phyloP scores from a whole-genome alignment of 2,888 invertebrate genomes.

The Drosophila quinaria region DNA sequence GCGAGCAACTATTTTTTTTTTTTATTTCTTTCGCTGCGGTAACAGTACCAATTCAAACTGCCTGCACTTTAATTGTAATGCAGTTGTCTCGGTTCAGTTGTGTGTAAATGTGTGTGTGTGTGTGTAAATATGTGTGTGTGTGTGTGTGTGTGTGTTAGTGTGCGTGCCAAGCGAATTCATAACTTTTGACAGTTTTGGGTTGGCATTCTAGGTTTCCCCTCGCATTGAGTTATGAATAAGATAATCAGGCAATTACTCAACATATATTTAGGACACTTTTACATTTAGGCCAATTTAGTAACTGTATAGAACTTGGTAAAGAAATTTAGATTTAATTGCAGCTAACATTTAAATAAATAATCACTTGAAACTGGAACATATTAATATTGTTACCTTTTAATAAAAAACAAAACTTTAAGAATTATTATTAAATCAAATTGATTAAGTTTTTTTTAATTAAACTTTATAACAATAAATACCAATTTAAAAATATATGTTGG shows the following conservation, averaged over 20 bases:
- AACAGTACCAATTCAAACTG: slow-evolving; percentile 43
- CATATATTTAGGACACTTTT: neutral
- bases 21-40: slow-evolving; percentile 37
- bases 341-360: too few relatives aligned
- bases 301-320: neutral
- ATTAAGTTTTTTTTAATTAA: too few relatives aligned
- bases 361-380: too few relatives aligned
- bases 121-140: slow-evolving; percentile 12
- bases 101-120: slow-evolving; percentile 9
- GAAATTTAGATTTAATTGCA: neutral
- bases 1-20: slow-evolving; percentile 22
- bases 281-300: too few relatives aligned
- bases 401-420: too few relatives aligned
- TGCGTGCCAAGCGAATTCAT: slow-evolving; percentile 62
- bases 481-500: too few relatives aligned
- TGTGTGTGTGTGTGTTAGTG: slow-evolving; percentile 12
- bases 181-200: slow-evolving; percentile 78
- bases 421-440: too few relatives aligned
- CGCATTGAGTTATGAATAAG: slow-evolving; percentile 31
- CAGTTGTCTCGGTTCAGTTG: slow-evolving; percentile 25
- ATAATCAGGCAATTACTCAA: slow-evolving; percentile 3
- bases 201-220: slow-evolving; percentile 39
- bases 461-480: too few relatives aligned
- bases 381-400: neutral
- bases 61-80: slow-evolving; percentile 55